Percentiles rank a stretch among this genome's conserved stretches.
Conservation (phyloP, 2,797 vertebrate genomes). For the Eremophila alpestris region DNA sequence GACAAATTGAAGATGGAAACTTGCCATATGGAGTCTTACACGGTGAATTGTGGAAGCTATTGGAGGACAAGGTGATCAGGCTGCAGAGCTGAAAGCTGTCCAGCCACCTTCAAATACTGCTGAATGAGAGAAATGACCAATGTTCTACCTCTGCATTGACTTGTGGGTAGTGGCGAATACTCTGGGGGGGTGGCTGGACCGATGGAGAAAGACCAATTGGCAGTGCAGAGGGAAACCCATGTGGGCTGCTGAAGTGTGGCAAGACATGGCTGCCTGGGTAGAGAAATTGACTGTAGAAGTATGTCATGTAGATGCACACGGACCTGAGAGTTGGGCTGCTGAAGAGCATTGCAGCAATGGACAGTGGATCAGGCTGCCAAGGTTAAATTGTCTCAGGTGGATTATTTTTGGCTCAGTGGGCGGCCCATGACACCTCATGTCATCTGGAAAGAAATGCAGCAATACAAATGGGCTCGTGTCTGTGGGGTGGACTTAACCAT, state of each 20-base stretch:
- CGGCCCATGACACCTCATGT: fast-evolving
- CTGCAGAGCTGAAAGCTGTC: neutral
- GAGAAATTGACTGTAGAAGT: neutral
- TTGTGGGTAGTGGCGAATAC: neutral
- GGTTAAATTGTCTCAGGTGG: neutral
- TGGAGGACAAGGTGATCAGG: neutral
- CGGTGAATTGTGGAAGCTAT: neutral
- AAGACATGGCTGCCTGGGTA: neutral
- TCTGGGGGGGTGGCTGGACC: neutral
- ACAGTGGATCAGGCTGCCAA: neutral
- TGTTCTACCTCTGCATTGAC: neutral
- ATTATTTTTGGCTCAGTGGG: neutral
- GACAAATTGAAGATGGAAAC: neutral
- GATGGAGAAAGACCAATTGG: neutral
- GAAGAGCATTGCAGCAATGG: neutral
- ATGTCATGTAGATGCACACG: fast-evolving
- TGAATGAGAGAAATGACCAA: neutral
- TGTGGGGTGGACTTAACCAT: neutral
- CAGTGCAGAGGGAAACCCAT: neutral
- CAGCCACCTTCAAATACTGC: neutral
- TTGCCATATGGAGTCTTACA: neutral
- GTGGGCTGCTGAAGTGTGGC: neutral
- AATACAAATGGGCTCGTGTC: neutral
- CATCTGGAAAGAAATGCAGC: neutral
- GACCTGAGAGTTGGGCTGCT: neutral